Evolutionary conservation across 2,888 invertebrate genomes (phyloP), one percentile per base, ranked within the genome.

Genomic region (Aleiodes alternator): DNA sequence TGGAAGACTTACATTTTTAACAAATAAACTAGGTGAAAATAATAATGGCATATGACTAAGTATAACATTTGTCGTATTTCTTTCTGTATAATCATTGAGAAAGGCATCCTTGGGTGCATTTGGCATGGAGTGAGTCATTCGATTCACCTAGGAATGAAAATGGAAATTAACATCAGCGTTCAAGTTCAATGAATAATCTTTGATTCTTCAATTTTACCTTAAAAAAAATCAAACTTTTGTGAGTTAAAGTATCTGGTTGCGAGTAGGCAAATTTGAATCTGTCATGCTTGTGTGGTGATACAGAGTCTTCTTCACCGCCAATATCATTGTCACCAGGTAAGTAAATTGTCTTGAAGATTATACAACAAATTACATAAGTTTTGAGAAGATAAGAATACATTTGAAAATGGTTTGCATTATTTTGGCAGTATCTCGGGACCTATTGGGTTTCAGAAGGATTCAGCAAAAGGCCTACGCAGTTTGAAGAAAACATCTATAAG

Each of bases 261-360:
- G 92, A 84, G 64, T 83, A 89, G 4, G 89, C 86, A 78, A 86
- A 88, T 80, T 88, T 92, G 87, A 97, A 97, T 80, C 94, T 93
- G 81, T 92, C 91, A 76, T 94, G 92, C 87, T 96, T 97, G 83
- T 95, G 93, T 14, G 90, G 90, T 29, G 93, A 93, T 56, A 96
- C 92, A 53, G 93, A 92, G 83, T 95, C 94, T 77, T 92, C 94
- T 90, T 99, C 98, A 12, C 99, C 98, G 7, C 98, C 99, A 76
- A 99, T 96, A 87, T 99, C 99, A 90, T 99, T 99, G 88, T 99
- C 99, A 5, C 99, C 99, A 23, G 98, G 96, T 78, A 98, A 90
- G 92, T 95, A 97, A 71, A 98, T 91, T 90, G 93, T 93, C 95
- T 95, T 89, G 43, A 56, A 59, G 4, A 71, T 34, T 72, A 68